phyloP scores from a whole-genome alignment of 2,888 invertebrate genomes.

The Pocota personata region DNA sequence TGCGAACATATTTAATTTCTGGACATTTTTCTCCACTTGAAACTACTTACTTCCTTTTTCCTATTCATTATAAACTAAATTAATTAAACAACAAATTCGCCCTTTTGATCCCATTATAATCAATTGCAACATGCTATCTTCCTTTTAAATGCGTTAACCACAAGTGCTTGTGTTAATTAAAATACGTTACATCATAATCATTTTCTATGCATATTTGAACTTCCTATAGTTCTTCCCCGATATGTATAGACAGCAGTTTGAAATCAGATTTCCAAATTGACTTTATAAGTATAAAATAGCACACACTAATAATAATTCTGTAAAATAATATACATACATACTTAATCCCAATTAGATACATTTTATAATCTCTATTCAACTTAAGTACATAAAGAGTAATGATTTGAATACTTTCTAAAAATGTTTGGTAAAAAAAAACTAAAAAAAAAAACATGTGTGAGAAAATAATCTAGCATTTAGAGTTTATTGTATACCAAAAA shows the following conservation, averaged over 20 bases:
- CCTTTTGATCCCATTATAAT: constrained; percentile 66
- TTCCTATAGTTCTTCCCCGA: constrained; percentile 60
- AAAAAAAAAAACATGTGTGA: too few species aligned
- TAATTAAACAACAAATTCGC: constrained; percentile 36
- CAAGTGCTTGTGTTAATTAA: constrained; percentile 70
- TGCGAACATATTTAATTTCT: constrained; percentile 73
- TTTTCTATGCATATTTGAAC: constrained; percentile 67
- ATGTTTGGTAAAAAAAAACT: not conserved
- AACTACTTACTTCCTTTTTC: constrained; percentile 70
- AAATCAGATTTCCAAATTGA: constrained; percentile 40
- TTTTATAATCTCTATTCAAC: constrained; percentile 10
- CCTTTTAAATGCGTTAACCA: constrained; percentile 69
- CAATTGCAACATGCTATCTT: constrained; percentile 70
- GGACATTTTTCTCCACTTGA: constrained; percentile 74
- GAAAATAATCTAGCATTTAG: constrained; percentile 36
- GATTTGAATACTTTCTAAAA: not conserved
- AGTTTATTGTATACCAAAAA: constrained; percentile 23
- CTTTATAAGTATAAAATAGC: constrained; percentile 43
- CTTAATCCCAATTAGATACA: constrained; percentile 35
- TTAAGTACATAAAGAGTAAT: constrained; percentile 24
- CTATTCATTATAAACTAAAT: constrained; percentile 58
- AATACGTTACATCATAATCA: constrained; percentile 59
- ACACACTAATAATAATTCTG: constrained; percentile 27
- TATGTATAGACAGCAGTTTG: constrained; percentile 56
- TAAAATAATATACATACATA: constrained; percentile 7